These are phyloP conservation scores for Drosophila lutescens DNA, from an alignment of 2,888 invertebrate genomes.

Conservation along the genomic window DNA sequence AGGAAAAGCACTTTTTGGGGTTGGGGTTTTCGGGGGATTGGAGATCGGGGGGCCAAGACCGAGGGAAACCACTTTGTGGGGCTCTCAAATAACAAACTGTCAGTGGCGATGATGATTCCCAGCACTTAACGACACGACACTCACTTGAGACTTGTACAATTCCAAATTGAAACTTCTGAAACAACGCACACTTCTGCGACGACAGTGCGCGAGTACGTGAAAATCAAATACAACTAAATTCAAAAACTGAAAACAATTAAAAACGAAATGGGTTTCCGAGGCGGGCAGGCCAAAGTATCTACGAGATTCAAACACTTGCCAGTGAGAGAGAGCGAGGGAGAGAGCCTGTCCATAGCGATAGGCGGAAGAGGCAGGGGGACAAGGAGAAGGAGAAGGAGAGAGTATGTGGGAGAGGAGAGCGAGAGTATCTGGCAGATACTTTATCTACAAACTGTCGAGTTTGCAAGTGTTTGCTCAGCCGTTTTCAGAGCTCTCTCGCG, in stretches of 20 bases:
- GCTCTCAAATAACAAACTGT: conserved; percentile 52
- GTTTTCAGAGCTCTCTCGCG: conserved; percentile 45
- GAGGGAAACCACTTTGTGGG: conserved; percentile 38
- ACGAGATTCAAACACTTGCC: conserved; percentile 61
- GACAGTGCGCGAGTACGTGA: conserved; percentile 68
- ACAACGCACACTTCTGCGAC: conserved; percentile 30
- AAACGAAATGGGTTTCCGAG: conserved; percentile 71
- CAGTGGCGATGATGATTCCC: conserved; percentile 43
- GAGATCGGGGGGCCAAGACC: too few relatives aligned
- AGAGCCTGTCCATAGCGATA: not conserved
- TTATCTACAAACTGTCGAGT: conserved; percentile 65
- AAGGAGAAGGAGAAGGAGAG: conserved; percentile 5
- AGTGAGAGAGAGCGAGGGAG: conserved; percentile 6
- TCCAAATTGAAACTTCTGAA: conserved; percentile 36
- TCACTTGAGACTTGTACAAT: conserved; percentile 30
- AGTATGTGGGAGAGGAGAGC: conserved; percentile 9
- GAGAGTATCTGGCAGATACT: conserved; percentile 62
- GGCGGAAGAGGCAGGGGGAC: not conserved
- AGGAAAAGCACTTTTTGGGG: conserved; percentile 5
- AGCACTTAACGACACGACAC: conserved; percentile 50
- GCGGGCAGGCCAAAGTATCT: conserved; percentile 55
- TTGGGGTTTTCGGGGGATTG: not conserved
- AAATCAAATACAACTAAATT: conserved; percentile 79
- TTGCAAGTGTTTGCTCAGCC: conserved; percentile 76
- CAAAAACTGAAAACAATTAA: conserved; percentile 78